Conservation (phyloP, 2,888 invertebrate genomes). For the Zaprionus obscuricornis region DNA sequence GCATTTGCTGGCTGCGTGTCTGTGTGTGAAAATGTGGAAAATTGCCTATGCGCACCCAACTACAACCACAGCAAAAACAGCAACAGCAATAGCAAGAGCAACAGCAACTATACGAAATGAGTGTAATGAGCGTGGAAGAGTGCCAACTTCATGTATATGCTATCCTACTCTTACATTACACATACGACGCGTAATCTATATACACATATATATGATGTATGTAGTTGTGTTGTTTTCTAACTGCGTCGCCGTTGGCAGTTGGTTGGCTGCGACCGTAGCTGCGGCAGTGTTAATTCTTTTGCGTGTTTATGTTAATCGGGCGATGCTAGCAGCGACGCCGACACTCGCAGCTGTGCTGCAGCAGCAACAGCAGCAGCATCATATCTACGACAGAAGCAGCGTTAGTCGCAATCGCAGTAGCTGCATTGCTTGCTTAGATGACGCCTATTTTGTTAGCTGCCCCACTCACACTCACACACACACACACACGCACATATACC, state of each 20-base stretch:
- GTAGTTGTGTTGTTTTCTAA: conserved; percentile 70
- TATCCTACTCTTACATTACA: conserved; percentile 66
- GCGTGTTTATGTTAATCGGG: conserved; percentile 83
- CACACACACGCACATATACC: conserved; percentile 12
- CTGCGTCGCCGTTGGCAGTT: conserved; percentile 70
- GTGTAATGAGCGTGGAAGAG: conserved; percentile 77
- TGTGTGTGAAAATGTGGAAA: conserved; percentile 72
- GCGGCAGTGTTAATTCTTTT: conserved; percentile 79
- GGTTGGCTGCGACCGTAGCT: conserved; percentile 57
- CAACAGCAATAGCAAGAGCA: conserved; percentile 14
- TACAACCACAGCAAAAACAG: conserved; percentile 34
- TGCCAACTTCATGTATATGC: conserved; percentile 31
- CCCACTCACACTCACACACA: conserved; percentile 27
- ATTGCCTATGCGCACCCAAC: conserved; percentile 79
- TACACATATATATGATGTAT: conserved; percentile 60
- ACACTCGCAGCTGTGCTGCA: no score
- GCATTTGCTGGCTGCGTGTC: conserved; percentile 46
- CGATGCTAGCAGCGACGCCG: conserved; percentile 43
- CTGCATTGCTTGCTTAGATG: conserved; percentile 69
- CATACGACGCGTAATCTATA: conserved; percentile 79
- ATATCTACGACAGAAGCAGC: conserved; percentile 20
- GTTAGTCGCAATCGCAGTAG: conserved; percentile 4
- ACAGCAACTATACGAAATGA: conserved; percentile 67
- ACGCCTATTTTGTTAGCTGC: conserved; percentile 68
- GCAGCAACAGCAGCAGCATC: conserved; percentile 9